Evolutionary conservation across 1,140 invertebrate genomes (phyloP), one percentile per base, ranked within the genome.

Genomic region (Trissolcus basalis): DNA sequence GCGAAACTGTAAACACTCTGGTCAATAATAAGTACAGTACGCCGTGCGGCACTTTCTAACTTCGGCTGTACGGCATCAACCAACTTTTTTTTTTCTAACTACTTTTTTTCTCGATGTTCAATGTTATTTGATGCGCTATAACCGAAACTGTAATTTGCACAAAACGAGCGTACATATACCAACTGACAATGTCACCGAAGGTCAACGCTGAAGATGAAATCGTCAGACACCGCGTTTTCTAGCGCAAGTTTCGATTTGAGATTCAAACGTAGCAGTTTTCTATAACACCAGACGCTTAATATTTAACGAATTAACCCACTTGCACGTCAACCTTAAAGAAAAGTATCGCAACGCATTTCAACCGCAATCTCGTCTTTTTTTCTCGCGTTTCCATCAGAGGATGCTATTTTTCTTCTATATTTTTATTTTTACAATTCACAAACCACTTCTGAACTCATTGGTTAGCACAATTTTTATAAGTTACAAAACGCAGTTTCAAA

Each of bases 1-100:
- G 54, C 33, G 53, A 71, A 71, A 71, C 58, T 59, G 53, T 61
- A 47, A 55, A 60, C 33, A 35, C 55, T 61, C 45, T 48, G 51
- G 59, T 48, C 58, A 68, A 68, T 43, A 51, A n/a, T n/a, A n/a
- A n/a, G n/a, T n/a, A n/a, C n/a, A n/a, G n/a, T n/a, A n/a, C n/a
- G n/a, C n/a, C n/a, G n/a, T n/a, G n/a, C n/a, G n/a, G n/a, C n/a
- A n/a, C n/a, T n/a, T n/a, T n/a, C n/a, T n/a, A n/a, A n/a, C n/a
- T n/a, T n/a, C n/a, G n/a, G n/a, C n/a, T n/a, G n/a, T n/a, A n/a
- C n/a, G n/a, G n/a, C n/a, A n/a, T n/a, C n/a, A n/a, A n/a, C n/a
- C n/a, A n/a, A n/a, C n/a, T n/a, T n/a, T n/a, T n/a, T n/a, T n/a
- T n/a, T n/a, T n/a, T n/a, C n/a, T n/a, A n/a, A n/a, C n/a, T n/a